A percentile compares a stretch with the other conserved stretches of the same genome.
These are phyloP conservation scores for Ganaspis brasiliensis DNA, from an alignment of 2,888 invertebrate species.

Conservation along the genomic window DNA sequence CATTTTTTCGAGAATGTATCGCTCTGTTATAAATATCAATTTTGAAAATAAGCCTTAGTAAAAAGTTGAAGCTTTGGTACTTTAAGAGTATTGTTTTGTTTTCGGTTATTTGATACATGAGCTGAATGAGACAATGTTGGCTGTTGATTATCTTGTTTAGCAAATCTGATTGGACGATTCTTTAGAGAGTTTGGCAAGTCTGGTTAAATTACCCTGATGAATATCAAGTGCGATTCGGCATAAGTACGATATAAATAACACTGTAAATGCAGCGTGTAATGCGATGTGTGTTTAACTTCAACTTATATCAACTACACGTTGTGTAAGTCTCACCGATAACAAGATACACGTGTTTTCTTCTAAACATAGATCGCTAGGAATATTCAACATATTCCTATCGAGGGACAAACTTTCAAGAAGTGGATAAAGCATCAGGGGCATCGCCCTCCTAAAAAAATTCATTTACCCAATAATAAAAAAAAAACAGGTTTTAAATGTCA, in stretches of 20 bases:
- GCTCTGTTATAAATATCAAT: too few relatives aligned
- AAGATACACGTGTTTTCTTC: slow-evolving; percentile 51
- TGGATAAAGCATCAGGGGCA: slow-evolving; percentile 31
- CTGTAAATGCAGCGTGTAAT: slow-evolving; percentile 39
- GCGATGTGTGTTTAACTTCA: slow-evolving; percentile 44
- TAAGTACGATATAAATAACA: slow-evolving; percentile 40
- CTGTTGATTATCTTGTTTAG: too few relatives aligned
- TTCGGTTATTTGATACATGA: neutral
- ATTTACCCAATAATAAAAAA: too few relatives aligned
- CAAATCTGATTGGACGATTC: neutral
- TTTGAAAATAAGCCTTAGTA: too few relatives aligned
- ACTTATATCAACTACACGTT: slow-evolving; percentile 43
- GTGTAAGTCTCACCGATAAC: slow-evolving; percentile 48
- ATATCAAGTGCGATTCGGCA: slow-evolving; percentile 35
- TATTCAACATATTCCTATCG: slow-evolving; percentile 44
- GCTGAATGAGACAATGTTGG: neutral
- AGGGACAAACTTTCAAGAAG: slow-evolving; percentile 41
- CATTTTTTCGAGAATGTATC: too few relatives aligned
- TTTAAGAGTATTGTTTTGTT: too few relatives aligned
- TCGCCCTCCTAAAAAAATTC: slow-evolving; percentile 26
- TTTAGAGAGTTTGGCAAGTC: neutral
- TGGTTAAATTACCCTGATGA: slow-evolving; percentile 34
- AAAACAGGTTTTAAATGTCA: too few relatives aligned
- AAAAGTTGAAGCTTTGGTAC: too few relatives aligned
- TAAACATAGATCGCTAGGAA: slow-evolving; percentile 47